These are phyloP conservation scores for Dryobota labecula DNA, from an alignment of 2,888 invertebrate species.

Conservation along the genomic window DNA sequence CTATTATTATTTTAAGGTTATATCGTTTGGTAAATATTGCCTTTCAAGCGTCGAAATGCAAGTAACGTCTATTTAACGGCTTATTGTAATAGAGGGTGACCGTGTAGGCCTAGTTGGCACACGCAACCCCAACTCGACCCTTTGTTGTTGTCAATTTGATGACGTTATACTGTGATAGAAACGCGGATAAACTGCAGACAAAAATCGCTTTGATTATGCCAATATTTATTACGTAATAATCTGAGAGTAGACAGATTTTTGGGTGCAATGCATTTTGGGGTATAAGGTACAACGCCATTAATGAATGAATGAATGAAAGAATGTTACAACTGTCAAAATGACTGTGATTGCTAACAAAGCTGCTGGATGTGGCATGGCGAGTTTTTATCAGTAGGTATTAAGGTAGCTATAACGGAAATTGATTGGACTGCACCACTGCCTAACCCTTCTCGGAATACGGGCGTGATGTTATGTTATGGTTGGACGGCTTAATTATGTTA, in stretches of 20 bases:
- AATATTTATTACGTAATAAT: background rate
- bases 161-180: background rate
- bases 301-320: constrained; percentile 4
- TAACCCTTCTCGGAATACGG: too few species aligned
- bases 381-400: too few species aligned
- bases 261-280: background rate
- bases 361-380: too few species aligned
- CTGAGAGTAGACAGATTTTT: background rate
- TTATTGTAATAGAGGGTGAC: background rate
- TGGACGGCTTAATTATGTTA: too few species aligned
- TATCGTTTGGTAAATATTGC: too few species aligned
- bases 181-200: background rate
- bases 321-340: constrained; percentile 7
- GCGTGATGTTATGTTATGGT: too few species aligned
- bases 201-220: background rate
- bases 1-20: too few species aligned
- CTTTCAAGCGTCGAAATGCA: too few species aligned
- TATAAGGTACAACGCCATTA: too few species aligned
- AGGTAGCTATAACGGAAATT: too few species aligned
- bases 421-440: too few species aligned
- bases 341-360: background rate
- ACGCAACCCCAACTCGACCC: background rate
- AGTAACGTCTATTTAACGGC: background rate
- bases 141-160: background rate
- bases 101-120: background rate